Evolutionary conservation across 2,797 vertebrate species (phyloP).

Genomic region (Anguilla marmorata): DNA sequence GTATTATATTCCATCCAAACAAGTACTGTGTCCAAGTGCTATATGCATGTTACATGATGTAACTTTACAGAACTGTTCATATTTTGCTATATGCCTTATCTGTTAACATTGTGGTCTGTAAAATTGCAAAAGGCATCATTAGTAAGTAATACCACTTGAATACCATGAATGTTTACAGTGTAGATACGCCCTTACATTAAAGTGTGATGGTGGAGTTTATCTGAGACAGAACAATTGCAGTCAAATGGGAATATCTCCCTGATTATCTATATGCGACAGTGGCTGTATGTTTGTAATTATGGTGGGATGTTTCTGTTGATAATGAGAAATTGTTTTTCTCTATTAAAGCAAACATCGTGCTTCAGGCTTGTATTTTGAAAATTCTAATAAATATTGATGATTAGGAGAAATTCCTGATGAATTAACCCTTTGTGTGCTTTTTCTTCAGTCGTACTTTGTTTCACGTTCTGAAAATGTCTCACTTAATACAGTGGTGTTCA

Average conservation of each 20-base stretch:
- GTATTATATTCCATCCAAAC: background rate
- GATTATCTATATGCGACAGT: background rate
- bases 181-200: background rate
- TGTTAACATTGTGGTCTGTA: background rate
- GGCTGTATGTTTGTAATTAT: background rate
- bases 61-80: background rate
- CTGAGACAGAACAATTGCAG: constrained; percentile 4
- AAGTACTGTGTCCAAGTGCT: constrained; percentile 1
- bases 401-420: background rate
- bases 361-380: constrained; percentile 1
- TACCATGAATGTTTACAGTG: background rate
- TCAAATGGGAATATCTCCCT: background rate
- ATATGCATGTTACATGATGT: background rate
- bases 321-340: constrained; percentile 10
- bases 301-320: constrained; percentile 1
- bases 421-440: background rate
- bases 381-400: constrained; percentile 1
- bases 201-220: background rate
- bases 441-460: background rate
- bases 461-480: background rate
- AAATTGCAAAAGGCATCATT: background rate
- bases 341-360: background rate
- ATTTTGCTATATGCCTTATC: background rate
- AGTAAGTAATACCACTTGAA: background rate
- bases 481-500: background rate